phyloP scores from a whole-genome alignment of 30 jellyfish, hydroid and myxozoan species.

The Aurelia aurita complex sp. Pacific region DNA sequence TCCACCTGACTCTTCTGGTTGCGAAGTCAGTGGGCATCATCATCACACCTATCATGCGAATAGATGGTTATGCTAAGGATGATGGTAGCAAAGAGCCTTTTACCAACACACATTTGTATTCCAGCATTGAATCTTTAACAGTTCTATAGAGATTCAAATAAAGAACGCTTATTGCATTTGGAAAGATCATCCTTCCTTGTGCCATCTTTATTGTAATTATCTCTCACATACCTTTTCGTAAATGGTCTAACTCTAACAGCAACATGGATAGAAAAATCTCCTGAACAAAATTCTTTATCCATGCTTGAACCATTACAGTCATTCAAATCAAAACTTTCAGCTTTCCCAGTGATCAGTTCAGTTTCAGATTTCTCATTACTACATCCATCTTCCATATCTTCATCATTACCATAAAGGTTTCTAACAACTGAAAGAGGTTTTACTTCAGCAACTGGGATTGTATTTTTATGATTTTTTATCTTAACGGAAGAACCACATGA shows the following conservation, averaged over 20 bases:
- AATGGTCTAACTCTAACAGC: constrained; percentile 98
- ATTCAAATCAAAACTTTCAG: background rate
- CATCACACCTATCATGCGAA: no score
- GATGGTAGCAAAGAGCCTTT: no score
- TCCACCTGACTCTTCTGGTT: no score
- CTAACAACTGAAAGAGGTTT: constrained; percentile 33
- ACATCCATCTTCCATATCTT: constrained; percentile 4
- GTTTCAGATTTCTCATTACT: background rate
- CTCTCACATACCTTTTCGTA: constrained; percentile 60
- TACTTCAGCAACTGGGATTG: constrained; percentile 37
- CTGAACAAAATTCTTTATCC: background rate
- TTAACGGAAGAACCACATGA: background rate
- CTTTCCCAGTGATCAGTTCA: background rate
- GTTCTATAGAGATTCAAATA: no score
- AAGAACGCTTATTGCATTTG: no score
- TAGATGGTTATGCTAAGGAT: no score
- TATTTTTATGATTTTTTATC: background rate
- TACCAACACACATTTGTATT: no score
- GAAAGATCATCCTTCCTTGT: no score
- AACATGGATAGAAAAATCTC: constrained; percentile 73
- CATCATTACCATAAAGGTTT: background rate
- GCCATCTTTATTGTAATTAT: no score
- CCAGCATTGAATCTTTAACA: no score
- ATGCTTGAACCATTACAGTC: background rate
- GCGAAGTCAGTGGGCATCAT: no score